Conservation (phyloP, 1,140 invertebrate species). For the Tetraneura akinire region DNA sequence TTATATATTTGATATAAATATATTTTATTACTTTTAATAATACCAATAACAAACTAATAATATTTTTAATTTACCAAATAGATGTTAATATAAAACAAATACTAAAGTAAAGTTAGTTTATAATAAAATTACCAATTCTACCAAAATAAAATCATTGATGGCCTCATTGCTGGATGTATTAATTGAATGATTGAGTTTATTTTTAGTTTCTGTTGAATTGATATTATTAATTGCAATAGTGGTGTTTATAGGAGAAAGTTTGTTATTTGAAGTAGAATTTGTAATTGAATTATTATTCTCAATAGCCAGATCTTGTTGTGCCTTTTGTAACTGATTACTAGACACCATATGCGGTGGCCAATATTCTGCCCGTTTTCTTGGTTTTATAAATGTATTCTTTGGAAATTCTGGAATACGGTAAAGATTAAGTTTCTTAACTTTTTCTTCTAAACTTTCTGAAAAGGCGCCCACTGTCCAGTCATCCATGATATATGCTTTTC, state of each 20-base stretch:
- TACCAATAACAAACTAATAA: not conserved
- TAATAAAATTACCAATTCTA: constrained; percentile 68
- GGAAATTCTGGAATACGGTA: constrained; percentile 46
- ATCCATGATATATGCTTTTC: constrained; percentile 19
- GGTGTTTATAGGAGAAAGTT: not conserved
- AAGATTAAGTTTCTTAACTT: constrained; percentile 37
- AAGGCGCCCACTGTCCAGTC: constrained; percentile 45
- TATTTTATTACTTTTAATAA: not conserved
- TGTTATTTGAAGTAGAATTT: not conserved
- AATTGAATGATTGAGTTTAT: constrained; percentile 58
- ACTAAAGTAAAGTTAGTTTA: constrained; percentile 45
- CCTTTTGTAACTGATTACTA: constrained; percentile 38
- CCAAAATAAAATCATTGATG: constrained; percentile 71
- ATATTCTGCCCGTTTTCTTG: constrained; percentile 48
- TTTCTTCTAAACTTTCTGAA: constrained; percentile 42
- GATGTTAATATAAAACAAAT: constrained; percentile 31
- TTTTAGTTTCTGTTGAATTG: constrained; percentile 60
- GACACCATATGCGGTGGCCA: constrained; percentile 45
- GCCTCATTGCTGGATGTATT: constrained; percentile 57
- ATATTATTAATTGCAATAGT: constrained; percentile 60
- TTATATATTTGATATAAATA: not conserved
- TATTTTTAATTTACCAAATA: not conserved
- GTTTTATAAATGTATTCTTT: constrained; percentile 57
- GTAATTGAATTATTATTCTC: constrained; percentile 41
- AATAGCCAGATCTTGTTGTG: constrained; percentile 49